These are phyloP conservation scores for Bombus balteatus DNA, from an alignment of 1,140 invertebrate species.

Conservation along the genomic window DNA sequence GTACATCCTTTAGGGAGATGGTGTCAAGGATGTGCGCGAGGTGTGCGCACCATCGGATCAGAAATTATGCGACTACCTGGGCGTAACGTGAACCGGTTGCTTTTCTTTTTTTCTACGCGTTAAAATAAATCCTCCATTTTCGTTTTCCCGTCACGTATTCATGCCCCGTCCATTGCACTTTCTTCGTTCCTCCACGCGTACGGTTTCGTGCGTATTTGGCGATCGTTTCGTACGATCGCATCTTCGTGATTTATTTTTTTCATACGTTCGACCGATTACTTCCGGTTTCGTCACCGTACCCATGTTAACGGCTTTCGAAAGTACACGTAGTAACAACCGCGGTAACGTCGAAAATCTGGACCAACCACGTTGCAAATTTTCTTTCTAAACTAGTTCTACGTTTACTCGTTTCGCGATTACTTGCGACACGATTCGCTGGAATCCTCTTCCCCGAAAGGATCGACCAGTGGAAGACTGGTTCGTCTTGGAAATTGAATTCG, in stretches of 20 bases:
- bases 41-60: slow-evolving; percentile 53
- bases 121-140: slow-evolving; percentile 37
- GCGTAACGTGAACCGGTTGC: slow-evolving; percentile 59
- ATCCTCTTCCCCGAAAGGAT: neutral
- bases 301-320: slow-evolving; percentile 79
- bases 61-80: slow-evolving; percentile 66
- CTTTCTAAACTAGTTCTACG: neutral
- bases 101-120: slow-evolving; percentile 36
- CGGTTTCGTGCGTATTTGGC: neutral
- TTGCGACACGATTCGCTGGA: slow-evolving; percentile 7
- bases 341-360: neutral
- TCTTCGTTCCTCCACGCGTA: slow-evolving; percentile 7
- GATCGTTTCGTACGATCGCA: slow-evolving; percentile 24
- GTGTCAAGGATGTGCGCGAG: slow-evolving; percentile 68
- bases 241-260: slow-evolving; percentile 2
- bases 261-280: slow-evolving; percentile 34
- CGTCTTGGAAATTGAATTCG: neutral
- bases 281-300: slow-evolving; percentile 65
- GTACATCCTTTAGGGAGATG: slow-evolving; percentile 69
- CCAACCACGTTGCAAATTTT: neutral
- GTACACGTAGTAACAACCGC: slow-evolving; percentile 54
- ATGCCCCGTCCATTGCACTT: slow-evolving; percentile 18
- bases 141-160: slow-evolving; percentile 8
- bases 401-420: neutral
- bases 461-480: slow-evolving; percentile 3